Evolutionary conservation across 1,140 invertebrate genomes (phyloP), one percentile per base, ranked within the genome.

Genomic region (Drosophila azteca): DNA sequence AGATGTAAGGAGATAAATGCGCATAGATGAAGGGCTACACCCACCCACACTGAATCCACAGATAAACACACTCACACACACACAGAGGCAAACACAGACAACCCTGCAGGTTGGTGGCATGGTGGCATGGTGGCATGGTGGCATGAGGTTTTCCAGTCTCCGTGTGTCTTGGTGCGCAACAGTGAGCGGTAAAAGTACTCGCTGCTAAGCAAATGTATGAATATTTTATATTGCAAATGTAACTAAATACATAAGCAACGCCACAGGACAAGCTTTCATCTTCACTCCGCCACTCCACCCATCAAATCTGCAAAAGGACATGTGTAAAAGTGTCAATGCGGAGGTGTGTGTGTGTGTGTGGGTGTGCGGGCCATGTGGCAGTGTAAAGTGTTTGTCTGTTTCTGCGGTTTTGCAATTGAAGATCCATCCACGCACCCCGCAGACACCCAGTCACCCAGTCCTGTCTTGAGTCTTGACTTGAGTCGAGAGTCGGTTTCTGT

Each of bases 221-320:
- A 87, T 88, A 88, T 88, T 87, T 87, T 74, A 88, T 88, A 58
- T 71, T 51, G 66, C 67, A 88, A 82, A 87, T 88, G 82, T 88
- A 69, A 71, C 83, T 79, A 87, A 79, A 87, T 81, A 84, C 61
- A 77, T 59, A 77, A 24, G 63, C 81, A 54, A 48, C 39, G 50
- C 62, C 53, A 46, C 63, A 79, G 64, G 72, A 77, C 70, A 64
- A 26, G 70, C 61, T 75, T 72, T 66, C 71, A 68, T 69, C 66
- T 68, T 58, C 66, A 39, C 35, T 39, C 35, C 35, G 11, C 11
- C 35, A 39, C 35, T 39, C 5, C 29, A 31, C 35, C 35, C 71
- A 53, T 66, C 45, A 76, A 76, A 88, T 74, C 64, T 54, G 73
- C 73, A 78, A 75, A 75, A 77, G 69, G 74, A 87, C 77, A 81